Percentiles rank a stretch among this genome's conserved stretches.
Evolutionary conservation across 2,113 vertebrate genomes (phyloP).

Genomic region (Panthera uncia): DNA sequence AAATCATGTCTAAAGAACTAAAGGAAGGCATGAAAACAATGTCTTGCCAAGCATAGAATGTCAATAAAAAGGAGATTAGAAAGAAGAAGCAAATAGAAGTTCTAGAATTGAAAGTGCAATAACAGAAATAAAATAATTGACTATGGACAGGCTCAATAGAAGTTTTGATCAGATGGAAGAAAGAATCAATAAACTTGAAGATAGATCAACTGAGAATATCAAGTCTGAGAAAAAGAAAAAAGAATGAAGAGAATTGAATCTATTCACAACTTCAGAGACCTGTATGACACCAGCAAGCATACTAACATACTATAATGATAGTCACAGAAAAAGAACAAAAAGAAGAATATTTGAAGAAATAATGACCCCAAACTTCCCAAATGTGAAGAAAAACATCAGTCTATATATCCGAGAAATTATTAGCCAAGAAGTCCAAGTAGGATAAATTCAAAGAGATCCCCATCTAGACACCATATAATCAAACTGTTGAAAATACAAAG

Average conservation of each 20-base stretch:
- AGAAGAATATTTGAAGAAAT: background rate
- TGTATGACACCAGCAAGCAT: background rate
- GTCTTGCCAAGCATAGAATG: too few species aligned
- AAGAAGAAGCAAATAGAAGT: background rate
- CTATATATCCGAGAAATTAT: background rate
- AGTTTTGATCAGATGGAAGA: background rate
- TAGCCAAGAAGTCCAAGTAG: background rate
- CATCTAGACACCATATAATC: background rate
- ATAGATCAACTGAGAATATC: background rate
- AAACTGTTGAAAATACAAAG: background rate
- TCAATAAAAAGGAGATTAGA: too few species aligned
- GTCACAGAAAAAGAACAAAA: background rate
- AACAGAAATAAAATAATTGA: background rate
- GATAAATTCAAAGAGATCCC: background rate
- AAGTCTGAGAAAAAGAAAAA: background rate
- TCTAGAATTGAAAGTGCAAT: background rate
- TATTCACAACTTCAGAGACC: background rate
- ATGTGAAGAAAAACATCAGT: background rate
- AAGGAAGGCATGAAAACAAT: too few species aligned
- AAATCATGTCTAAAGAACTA: too few species aligned
- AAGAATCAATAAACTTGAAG: background rate
- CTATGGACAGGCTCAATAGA: background rate
- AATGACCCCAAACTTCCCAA: background rate
- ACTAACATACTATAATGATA: background rate
- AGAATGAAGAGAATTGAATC: background rate